Evolutionary conservation across 2,113 vertebrate genomes (phyloP).

Genomic region (Paradoxurus hermaphroditus): DNA sequence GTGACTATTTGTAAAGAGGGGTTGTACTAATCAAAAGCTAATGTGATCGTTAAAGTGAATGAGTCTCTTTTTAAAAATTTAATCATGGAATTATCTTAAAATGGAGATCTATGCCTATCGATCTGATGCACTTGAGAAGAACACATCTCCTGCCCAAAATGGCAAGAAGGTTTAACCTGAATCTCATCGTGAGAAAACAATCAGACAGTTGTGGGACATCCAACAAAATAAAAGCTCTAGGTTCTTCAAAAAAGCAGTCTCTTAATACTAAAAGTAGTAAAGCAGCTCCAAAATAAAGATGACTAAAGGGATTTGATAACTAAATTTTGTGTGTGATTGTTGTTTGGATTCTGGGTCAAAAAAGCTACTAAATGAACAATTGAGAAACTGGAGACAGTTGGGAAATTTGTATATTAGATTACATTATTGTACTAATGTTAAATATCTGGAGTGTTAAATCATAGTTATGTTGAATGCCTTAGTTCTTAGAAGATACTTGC

Average conservation of each 20-base stretch:
- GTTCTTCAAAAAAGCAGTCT: neutral
- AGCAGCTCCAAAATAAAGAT: neutral
- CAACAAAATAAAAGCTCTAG: neutral
- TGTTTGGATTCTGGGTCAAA: neutral
- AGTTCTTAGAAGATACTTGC: neutral
- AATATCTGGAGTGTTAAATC: neutral
- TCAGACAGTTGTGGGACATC: neutral
- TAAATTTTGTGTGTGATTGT: neutral
- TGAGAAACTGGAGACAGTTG: neutral
- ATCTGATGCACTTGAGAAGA: neutral
- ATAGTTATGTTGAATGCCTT: neutral
- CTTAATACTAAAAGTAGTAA: neutral
- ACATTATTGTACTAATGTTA: neutral
- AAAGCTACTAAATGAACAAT: neutral
- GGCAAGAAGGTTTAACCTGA: neutral
- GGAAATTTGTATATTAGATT: neutral
- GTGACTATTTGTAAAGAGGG: neutral
- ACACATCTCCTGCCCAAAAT: neutral
- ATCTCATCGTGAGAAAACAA: neutral
- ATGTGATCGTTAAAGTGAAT: neutral
- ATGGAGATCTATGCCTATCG: neutral
- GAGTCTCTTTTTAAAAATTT: neutral
- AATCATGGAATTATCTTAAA: neutral
- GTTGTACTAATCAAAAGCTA: neutral
- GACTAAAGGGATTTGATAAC: neutral